phyloP scores from a whole-genome alignment of 2,888 invertebrate species.

The Clepsis dumicolana region DNA sequence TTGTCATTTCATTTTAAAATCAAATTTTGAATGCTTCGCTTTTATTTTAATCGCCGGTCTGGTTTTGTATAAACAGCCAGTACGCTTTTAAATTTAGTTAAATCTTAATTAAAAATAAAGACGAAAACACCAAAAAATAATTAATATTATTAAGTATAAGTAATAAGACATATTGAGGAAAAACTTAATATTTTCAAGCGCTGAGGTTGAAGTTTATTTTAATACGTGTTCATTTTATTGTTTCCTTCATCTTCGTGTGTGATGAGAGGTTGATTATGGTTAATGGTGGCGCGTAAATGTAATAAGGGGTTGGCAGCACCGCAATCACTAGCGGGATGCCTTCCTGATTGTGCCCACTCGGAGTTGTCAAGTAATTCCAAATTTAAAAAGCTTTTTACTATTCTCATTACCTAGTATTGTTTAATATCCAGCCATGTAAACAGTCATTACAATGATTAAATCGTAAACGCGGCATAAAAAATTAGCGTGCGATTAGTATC shows the following conservation, averaged over 20 bases:
- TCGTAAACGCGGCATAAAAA: conserved; percentile 50
- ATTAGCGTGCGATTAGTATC: conserved; percentile 49
- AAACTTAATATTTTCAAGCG: conserved; percentile 12
- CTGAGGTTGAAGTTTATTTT: conserved; percentile 56
- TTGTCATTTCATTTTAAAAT: conserved; percentile 63
- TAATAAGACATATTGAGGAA: neutral
- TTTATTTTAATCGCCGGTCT: conserved; percentile 35
- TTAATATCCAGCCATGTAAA: conserved; percentile 43
- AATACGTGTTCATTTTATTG: conserved; percentile 73
- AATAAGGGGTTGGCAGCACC: conserved; percentile 74
- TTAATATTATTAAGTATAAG: neutral
- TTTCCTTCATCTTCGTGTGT: conserved; percentile 76
- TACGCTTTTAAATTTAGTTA: neutral
- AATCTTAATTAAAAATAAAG: neutral
- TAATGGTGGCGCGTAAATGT: conserved; percentile 80
- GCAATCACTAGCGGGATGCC: conserved; percentile 63
- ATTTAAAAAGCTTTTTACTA: conserved; percentile 58
- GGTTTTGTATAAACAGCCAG: neutral
- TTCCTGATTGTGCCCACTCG: conserved; percentile 71
- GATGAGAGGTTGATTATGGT: conserved; percentile 77
- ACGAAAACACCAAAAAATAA: neutral
- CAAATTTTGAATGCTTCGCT: conserved; percentile 35
- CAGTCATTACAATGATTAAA: conserved; percentile 47
- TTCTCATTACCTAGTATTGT: conserved; percentile 41
- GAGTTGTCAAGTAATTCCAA: conserved; percentile 66